Base-by-base conservation (phyloP, 2,888 invertebrate species). In the Thecocarcelia acutangulata region DNA sequence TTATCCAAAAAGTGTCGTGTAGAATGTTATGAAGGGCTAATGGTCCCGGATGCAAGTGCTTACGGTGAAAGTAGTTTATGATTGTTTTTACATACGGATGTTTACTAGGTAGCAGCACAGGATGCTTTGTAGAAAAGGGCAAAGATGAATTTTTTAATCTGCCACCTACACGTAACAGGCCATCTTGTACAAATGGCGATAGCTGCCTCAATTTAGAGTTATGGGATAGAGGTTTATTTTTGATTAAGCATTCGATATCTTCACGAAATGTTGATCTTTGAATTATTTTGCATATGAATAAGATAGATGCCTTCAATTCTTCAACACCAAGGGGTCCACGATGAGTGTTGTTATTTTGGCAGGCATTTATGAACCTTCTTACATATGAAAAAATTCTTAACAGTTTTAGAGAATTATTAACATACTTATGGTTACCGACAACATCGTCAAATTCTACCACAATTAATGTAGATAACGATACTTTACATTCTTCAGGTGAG, bases 1-100 rank as follows among this genome's bases (percentile, higher is more conserved):
- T 42, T 3, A 81, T 69, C 74, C 70, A 78, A 24, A 77, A 82
- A 5, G 59, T 73, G 11, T 78, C 59, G 33, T 73, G 68, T 15
- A 80, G 24, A 19, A 81, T 72, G 24, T 58, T 76, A 13, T 42
- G 42, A 42, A 42, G 42, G 12, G 42, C 12, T n/a, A 42, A 42
- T 42, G n/a, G 42, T 42, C 42, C 42, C 1, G 52, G 54, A 12
- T 68, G 68, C 15, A 68, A 42, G 13, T 68, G 3, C 9, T 54
- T 68, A 8, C 11, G 15, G 12, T 63, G 63, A 17, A 33, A 48
- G 33, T 63, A 48, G 12, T 5, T 28, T 1, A 44, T 52, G 21
- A 52, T 44, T 42, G 54, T 44, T 2, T 42, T 24, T 1, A 56
- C 68, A 12, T 15, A 68, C 15, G 24, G 68, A 28, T 68, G 68